A percentile compares a stretch with the other conserved stretches of the same genome.
Conservation (phyloP, 1,140 invertebrate species). For the Linepithema humile region DNA sequence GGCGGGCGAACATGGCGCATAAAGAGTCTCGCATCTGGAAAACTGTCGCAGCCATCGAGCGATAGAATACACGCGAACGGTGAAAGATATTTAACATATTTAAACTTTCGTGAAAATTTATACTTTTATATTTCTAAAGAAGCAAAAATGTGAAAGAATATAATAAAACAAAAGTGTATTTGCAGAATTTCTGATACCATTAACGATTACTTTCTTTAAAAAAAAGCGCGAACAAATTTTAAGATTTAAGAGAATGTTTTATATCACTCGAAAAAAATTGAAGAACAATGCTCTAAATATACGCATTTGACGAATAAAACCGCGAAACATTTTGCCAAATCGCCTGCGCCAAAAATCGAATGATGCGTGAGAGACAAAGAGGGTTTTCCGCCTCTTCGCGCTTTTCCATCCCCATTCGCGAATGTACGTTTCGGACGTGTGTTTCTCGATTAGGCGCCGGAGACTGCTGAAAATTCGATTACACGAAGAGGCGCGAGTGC, state of each 20-base stretch:
- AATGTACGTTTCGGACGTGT: constrained; percentile 8
- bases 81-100: background rate
- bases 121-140: background rate
- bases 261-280: background rate
- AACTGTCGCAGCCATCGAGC: constrained; percentile 9
- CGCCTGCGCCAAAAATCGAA: background rate
- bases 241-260: background rate
- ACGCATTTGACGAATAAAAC: background rate
- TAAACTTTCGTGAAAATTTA: background rate
- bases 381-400: constrained; percentile 5
- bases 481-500: constrained; percentile 58
- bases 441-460: constrained; percentile 49
- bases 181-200: background rate
- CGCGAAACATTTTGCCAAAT: background rate
- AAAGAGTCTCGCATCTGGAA: constrained; percentile 29
- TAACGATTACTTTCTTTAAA: background rate
- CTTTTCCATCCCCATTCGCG: constrained; percentile 3
- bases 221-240: background rate
- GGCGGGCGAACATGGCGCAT: constrained; percentile 14
- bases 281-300: too few relatives aligned
- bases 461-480: constrained; percentile 62
- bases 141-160: background rate
- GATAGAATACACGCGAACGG: background rate
- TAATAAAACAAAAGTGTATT: background rate
- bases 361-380: background rate